Conservation (phyloP, 2,888 invertebrate species). For the Tanypteryx hageni region DNA sequence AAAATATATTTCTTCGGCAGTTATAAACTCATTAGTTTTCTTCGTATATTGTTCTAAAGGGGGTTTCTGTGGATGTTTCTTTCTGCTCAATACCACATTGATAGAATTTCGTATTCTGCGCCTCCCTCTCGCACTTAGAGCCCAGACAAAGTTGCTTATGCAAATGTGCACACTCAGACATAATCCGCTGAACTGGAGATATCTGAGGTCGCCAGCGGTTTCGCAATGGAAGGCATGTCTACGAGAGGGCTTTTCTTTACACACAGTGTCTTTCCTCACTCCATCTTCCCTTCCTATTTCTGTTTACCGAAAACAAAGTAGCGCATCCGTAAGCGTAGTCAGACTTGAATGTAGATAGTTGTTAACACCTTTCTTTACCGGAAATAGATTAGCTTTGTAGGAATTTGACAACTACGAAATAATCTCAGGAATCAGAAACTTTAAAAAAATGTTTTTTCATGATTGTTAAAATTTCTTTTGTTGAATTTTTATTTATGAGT, state of each 20-base stretch:
- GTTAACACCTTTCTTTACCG: too few relatives aligned
- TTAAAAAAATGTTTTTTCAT: too few relatives aligned
- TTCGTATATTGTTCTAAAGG: too few relatives aligned
- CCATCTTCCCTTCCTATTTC: background rate
- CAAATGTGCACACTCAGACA: constrained; percentile 64
- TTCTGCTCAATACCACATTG: background rate
- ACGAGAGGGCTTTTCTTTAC: constrained; percentile 5
- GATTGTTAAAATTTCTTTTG: too few relatives aligned
- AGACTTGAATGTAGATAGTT: too few relatives aligned
- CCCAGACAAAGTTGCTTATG: constrained; percentile 48
- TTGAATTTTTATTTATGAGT: too few relatives aligned
- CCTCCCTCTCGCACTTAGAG: background rate
- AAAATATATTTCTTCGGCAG: too few relatives aligned
- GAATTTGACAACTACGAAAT: too few relatives aligned
- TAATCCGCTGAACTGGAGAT: constrained; percentile 54
- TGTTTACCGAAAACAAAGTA: background rate
- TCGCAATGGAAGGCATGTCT: constrained; percentile 58
- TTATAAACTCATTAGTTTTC: too few relatives aligned
- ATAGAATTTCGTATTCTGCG: background rate
- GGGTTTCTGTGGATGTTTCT: background rate
- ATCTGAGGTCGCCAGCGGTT: constrained; percentile 50
- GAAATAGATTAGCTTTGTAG: too few relatives aligned
- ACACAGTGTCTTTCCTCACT: constrained; percentile 28
- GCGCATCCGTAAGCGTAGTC: background rate
- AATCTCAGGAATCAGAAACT: too few relatives aligned